Evolutionary conservation across 2,888 invertebrate genomes (phyloP).

Genomic region (Heteromurus nitidus): DNA sequence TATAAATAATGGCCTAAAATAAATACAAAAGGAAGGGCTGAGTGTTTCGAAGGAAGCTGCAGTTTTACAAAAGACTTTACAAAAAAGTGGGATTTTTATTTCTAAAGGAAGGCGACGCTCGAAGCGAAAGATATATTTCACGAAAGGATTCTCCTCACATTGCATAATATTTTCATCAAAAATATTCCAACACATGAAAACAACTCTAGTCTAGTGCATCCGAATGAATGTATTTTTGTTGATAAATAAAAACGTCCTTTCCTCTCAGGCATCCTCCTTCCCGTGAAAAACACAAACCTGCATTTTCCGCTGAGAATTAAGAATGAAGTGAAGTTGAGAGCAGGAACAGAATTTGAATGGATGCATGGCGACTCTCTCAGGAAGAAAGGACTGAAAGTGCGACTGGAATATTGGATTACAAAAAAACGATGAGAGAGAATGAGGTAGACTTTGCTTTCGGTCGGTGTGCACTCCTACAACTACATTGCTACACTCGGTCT

Average conservation of each 20-base stretch:
- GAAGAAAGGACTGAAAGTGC: no score
- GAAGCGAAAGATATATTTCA: no score
- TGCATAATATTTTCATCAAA: constrained; percentile 19
- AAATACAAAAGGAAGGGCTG: constrained; percentile 56
- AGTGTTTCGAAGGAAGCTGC: constrained; percentile 15
- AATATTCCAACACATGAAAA: neutral
- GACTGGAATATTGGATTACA: no score
- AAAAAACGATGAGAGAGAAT: no score
- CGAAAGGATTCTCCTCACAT: neutral
- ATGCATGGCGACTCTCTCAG: no score
- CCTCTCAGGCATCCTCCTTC: neutral
- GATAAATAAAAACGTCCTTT: constrained; percentile 23
- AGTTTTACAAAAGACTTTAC: neutral
- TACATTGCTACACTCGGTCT: no score
- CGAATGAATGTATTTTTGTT: constrained; percentile 23
- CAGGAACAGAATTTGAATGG: neutral
- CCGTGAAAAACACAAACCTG: no score
- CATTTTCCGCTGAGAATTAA: neutral
- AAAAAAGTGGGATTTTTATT: no score
- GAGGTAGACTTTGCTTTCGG: no score
- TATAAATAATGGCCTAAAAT: constrained; percentile 60
- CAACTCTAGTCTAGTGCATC: neutral
- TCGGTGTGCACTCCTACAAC: no score
- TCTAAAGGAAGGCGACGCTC: no score
- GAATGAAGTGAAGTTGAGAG: neutral